These are phyloP conservation scores for Vireo griseus DNA, from an alignment of 2,797 vertebrate species.

Conservation along the genomic window DNA sequence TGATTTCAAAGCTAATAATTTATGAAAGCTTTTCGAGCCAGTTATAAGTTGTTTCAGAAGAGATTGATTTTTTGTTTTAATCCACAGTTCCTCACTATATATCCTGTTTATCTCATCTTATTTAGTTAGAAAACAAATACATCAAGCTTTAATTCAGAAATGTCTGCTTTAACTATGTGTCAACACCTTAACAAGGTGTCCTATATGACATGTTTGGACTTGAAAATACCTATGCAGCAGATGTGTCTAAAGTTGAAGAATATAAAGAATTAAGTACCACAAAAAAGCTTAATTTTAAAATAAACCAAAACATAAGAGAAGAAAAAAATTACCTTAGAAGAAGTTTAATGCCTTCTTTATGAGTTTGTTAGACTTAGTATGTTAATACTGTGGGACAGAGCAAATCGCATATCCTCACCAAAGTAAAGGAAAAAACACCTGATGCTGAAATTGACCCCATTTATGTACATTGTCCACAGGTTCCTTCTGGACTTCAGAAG, in stretches of 20 bases:
- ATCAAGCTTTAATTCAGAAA: not conserved
- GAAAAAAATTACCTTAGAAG: not conserved
- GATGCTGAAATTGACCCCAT: not conserved
- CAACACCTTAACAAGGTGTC: not conserved
- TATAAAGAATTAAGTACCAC: not conserved
- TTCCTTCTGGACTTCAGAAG: not conserved
- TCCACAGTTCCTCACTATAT: constrained; percentile 11
- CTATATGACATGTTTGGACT: not conserved
- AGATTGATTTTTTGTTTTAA: constrained; percentile 48
- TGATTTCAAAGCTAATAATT: constrained; percentile 76
- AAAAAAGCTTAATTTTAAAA: not conserved
- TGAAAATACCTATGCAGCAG: not conserved
- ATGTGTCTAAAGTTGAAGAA: not conserved
- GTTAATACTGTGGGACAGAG: not conserved
- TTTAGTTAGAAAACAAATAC: constrained; percentile 62
- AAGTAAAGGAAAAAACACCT: not conserved
- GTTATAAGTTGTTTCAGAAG: constrained; percentile 69
- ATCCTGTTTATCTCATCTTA: constrained; percentile 54
- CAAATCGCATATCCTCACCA: not conserved
- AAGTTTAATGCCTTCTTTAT: not conserved
- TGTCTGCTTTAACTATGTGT: not conserved
- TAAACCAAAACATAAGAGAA: not conserved
- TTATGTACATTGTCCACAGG: not conserved
- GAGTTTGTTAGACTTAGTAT: not conserved
- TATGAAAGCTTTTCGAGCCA: constrained; percentile 71